These are phyloP conservation scores for Halictus rubicundus DNA, from an alignment of 1,140 invertebrate genomes.

Conservation along the genomic window DNA sequence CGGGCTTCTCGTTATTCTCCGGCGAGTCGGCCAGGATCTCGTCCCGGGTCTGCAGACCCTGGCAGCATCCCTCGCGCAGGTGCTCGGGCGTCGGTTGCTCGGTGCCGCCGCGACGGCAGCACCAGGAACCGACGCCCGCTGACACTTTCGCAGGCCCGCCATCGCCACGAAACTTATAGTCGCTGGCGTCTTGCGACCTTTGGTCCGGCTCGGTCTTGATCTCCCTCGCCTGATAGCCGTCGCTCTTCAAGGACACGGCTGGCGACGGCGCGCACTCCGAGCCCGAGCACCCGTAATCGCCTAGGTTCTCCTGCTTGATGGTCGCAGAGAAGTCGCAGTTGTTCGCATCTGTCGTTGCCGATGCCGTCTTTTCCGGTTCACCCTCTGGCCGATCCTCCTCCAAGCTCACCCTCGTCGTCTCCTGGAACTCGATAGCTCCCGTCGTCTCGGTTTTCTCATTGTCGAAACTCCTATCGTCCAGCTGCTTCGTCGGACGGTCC, in stretches of 20 bases:
- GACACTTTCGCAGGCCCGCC: constrained; percentile 84
- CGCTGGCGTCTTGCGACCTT: constrained; percentile 52
- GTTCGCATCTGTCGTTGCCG: constrained; percentile 11
- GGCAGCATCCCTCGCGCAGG: constrained; percentile 86
- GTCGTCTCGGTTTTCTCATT: constrained; percentile 21
- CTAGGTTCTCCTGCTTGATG: constrained; percentile 71
- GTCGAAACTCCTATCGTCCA: background rate
- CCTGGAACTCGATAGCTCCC: constrained; percentile 44
- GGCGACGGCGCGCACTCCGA: constrained; percentile 48
- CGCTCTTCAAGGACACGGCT: constrained; percentile 48
- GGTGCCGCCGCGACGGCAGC: constrained; percentile 86
- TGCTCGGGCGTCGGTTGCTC: constrained; percentile 86
- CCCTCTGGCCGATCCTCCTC: background rate
- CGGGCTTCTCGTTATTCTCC: constrained; percentile 72
- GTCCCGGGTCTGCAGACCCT: constrained; percentile 86
- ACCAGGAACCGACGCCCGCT: constrained; percentile 84
- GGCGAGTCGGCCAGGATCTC: constrained; percentile 82
- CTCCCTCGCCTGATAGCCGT: constrained; percentile 36
- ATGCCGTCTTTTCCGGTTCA: constrained; percentile 4
- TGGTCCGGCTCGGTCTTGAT: constrained; percentile 71
- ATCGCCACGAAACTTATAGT: constrained; percentile 83
- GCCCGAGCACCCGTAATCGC: constrained; percentile 56
- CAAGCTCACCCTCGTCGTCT: constrained; percentile 10
- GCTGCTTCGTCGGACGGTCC: constrained; percentile 17
- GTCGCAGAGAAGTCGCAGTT: constrained; percentile 62